Conservation (phyloP, 2,888 invertebrate species). For the Notocelia uddmanniana region DNA sequence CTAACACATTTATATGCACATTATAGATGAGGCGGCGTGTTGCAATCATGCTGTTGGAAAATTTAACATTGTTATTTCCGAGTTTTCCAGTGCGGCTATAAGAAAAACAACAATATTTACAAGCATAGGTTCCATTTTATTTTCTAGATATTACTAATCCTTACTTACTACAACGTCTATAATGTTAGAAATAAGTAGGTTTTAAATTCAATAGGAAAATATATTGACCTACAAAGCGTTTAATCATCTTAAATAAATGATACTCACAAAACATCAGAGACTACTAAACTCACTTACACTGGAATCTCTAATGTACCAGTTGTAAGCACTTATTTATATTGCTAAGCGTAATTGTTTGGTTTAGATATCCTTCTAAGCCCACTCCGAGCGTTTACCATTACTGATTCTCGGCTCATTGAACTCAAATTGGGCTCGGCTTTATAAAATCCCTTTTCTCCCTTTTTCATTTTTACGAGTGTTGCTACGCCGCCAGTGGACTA, state of each 20-base stretch:
- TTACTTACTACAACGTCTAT: too few species aligned
- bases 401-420: constrained; percentile 75
- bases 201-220: not conserved
- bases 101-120: too few species aligned
- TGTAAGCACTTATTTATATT: constrained; percentile 33
- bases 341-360: constrained; percentile 44
- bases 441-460: constrained; percentile 67
- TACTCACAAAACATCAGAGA: not conserved
- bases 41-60: constrained; percentile 47
- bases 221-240: not conserved
- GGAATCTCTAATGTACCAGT: constrained; percentile 17
- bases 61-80: constrained; percentile 2
- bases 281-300: constrained; percentile 2
- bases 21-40: constrained; percentile 79
- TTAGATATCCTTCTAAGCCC: constrained; percentile 58
- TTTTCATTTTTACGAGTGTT: constrained; percentile 74
- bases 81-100: not conserved
- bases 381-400: constrained; percentile 69
- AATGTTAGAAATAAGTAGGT: not conserved
- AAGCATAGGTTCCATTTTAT: too few species aligned
- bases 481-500: constrained; percentile 64
- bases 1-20: constrained; percentile 80
- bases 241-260: not conserved
- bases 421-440: constrained; percentile 72
- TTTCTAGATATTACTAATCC: too few species aligned